A percentile compares a stretch with the other conserved stretches of the same genome.
These are phyloP conservation scores for Lophochroa leadbeateri DNA, from an alignment of 2,113 vertebrate species.

Conservation along the genomic window DNA sequence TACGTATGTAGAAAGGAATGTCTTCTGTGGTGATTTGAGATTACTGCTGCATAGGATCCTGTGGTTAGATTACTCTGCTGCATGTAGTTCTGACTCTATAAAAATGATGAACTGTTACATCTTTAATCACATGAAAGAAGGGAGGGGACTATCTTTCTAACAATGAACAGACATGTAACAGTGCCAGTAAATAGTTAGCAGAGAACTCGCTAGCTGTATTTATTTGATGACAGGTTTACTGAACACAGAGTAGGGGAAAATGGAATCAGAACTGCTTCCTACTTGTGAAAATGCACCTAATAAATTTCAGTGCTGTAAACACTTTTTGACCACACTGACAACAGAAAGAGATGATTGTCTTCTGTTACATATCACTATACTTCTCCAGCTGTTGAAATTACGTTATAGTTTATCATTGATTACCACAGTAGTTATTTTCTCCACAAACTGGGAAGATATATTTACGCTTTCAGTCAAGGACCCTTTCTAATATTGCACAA, in stretches of 20 bases:
- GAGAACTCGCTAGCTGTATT: neutral
- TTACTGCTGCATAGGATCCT: neutral
- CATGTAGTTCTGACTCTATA: neutral
- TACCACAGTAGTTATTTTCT: neutral
- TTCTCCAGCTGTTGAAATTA: neutral
- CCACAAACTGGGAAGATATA: neutral
- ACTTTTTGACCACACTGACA: neutral
- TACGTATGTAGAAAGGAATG: neutral
- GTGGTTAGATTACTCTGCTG: neutral
- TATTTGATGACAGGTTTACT: neutral
- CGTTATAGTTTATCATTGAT: neutral
- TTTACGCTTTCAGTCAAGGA: neutral
- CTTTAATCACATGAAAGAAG: neutral
- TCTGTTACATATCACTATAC: neutral
- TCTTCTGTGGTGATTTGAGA: neutral
- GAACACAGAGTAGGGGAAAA: neutral
- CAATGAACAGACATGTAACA: neutral
- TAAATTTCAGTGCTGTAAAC: neutral
- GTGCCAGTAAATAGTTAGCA: neutral
- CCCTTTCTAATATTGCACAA: neutral
- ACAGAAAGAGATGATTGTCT: neutral
- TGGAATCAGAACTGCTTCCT: neutral
- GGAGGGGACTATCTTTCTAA: neutral
- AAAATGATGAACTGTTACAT: neutral
- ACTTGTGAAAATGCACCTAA: neutral